Conservation (phyloP, 2,888 invertebrate genomes). For the Sarcophaga rosellei region DNA sequence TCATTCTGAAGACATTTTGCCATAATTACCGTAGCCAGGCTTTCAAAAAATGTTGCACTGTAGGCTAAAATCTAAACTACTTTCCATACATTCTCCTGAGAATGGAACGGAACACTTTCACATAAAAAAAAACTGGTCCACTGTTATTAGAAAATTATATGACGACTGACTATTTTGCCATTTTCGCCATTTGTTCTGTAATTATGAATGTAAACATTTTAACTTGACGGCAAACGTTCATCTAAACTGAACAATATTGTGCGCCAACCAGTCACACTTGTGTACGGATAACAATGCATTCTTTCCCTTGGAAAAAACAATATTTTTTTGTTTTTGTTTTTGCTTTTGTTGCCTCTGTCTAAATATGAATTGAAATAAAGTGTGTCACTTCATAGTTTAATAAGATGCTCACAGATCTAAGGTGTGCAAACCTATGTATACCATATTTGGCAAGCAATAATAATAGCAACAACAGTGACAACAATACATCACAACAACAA, state of each 20-base stretch:
- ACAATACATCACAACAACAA: constrained; percentile 2
- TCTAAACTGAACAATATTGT: neutral
- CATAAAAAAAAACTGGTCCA: neutral
- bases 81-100: constrained; percentile 14
- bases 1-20: constrained; percentile 13
- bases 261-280: neutral
- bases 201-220: constrained; percentile 31
- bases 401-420: constrained; percentile 14
- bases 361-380: constrained; percentile 43
- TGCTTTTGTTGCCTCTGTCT: constrained; percentile 28
- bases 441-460: neutral
- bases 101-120: neutral
- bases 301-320: too few species aligned
- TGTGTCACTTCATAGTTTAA: constrained; percentile 49
- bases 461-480: neutral
- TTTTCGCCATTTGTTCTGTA: constrained; percentile 1
- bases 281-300: too few species aligned
- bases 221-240: neutral
- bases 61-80: constrained; percentile 23
- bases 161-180: constrained; percentile 11
- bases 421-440: neutral
- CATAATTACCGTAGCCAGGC: neutral
- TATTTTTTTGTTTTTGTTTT: neutral
- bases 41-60: neutral
- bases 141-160: constrained; percentile 44